A percentile compares a stretch with the other conserved stretches of the same genome.
phyloP scores from a whole-genome alignment of 2,888 invertebrate genomes.

The Cremastinae sp. region DNA sequence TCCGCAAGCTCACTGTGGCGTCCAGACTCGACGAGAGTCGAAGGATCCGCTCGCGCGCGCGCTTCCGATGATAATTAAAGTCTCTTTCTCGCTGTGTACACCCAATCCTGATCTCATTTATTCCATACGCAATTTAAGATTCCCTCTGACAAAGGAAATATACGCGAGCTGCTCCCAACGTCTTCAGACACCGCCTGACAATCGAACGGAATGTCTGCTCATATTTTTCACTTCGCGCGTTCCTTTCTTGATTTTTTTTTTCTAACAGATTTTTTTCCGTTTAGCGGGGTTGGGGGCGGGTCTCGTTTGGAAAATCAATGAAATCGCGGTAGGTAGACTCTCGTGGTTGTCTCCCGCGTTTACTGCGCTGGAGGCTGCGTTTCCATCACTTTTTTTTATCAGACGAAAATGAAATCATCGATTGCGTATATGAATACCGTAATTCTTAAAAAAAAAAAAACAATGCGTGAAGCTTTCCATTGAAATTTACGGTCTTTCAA shows the following conservation, averaged over 20 bases:
- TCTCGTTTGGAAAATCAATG: slow-evolving; percentile 68
- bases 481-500: too few relatives aligned
- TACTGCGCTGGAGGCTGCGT: slow-evolving; percentile 36
- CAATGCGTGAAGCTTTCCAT: too few relatives aligned
- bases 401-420: slow-evolving; percentile 2
- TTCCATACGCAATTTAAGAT: background rate
- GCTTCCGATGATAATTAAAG: slow-evolving; percentile 37
- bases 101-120: slow-evolving; percentile 11
- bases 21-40: slow-evolving; percentile 11
- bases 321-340: slow-evolving; percentile 63
- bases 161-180: too few relatives aligned
- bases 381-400: background rate
- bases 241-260: slow-evolving; percentile 7
- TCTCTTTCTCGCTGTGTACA: background rate
- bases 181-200: background rate
- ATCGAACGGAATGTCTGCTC: background rate
- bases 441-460: too few relatives aligned
- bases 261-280: slow-evolving; percentile 11
- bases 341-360: slow-evolving; percentile 36
- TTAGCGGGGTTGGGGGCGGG: slow-evolving; percentile 47
- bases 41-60: slow-evolving; percentile 36
- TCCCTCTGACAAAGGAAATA: background rate
- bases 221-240: slow-evolving; percentile 3
- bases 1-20: slow-evolving; percentile 17
- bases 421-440: background rate